Evolutionary conservation across 2,113 vertebrate genomes (phyloP).

Genomic region (Ptychochromis oligacanthus): DNA sequence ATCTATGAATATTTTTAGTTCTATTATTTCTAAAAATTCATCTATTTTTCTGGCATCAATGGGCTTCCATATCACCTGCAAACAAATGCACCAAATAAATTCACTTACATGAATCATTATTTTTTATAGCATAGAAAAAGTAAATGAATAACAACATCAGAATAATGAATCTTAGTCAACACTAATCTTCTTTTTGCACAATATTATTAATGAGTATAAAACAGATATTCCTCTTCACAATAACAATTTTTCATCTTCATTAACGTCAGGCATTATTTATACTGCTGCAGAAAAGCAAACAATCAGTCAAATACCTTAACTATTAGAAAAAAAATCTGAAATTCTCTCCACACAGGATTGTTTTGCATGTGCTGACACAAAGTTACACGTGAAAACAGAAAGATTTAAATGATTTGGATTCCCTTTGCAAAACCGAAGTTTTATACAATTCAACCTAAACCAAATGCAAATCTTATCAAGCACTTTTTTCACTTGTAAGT

Average conservation of each 20-base stretch:
- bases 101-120: neutral
- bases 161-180: conserved; percentile 4
- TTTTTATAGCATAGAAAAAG: neutral
- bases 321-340: accelerated
- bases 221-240: neutral
- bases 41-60: neutral
- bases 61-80: neutral
- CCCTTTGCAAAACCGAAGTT: neutral
- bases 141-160: conserved; percentile 8
- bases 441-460: neutral
- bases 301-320: neutral
- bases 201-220: conserved; percentile 10
- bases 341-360: neutral
- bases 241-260: neutral
- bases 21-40: neutral
- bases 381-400: neutral
- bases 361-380: neutral
- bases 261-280: too few species aligned
- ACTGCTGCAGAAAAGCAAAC: neutral
- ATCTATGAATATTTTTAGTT: neutral
- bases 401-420: neutral
- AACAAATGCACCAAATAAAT: neutral
- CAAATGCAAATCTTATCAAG: neutral
- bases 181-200: neutral
- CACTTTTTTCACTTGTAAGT: neutral